phyloP scores from a whole-genome alignment of 1,140 invertebrate species.

The Drosophila orosa region DNA sequence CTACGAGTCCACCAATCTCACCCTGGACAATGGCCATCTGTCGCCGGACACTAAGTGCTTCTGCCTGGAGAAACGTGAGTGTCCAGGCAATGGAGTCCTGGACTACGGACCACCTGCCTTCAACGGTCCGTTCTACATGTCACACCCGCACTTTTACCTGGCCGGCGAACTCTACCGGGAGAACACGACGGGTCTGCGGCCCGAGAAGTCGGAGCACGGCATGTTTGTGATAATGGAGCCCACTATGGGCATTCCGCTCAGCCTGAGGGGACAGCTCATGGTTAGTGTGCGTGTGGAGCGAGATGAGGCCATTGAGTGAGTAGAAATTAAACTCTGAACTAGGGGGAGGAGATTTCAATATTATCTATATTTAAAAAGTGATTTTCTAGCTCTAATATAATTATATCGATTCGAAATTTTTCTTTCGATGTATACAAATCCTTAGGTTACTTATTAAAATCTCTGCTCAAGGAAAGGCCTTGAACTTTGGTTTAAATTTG shows the following conservation, averaged over 20 bases:
- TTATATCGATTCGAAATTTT: no score
- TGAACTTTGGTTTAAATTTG: no score
- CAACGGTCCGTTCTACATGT: slow-evolving; percentile 91
- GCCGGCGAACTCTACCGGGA: slow-evolving; percentile 88
- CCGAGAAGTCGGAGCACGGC: slow-evolving; percentile 88
- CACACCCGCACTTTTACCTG: slow-evolving; percentile 93
- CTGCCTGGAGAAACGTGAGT: slow-evolving; percentile 74
- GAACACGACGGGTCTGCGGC: slow-evolving; percentile 88
- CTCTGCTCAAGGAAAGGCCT: no score
- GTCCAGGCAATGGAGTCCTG: slow-evolving; percentile 85
- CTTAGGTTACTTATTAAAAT: no score
- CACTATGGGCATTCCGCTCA: slow-evolving; percentile 88
- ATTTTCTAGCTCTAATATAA: not conserved
- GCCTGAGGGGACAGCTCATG: slow-evolving; percentile 88
- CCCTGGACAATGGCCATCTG: slow-evolving; percentile 88
- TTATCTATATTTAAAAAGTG: no score
- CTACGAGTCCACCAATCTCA: slow-evolving; percentile 86
- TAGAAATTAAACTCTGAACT: not conserved
- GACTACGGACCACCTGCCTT: slow-evolving; percentile 89
- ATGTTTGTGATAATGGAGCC: slow-evolving; percentile 90
- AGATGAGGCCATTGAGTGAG: slow-evolving; percentile 85
- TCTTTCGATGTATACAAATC: no score
- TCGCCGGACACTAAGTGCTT: slow-evolving; percentile 68
- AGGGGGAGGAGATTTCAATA: not conserved
- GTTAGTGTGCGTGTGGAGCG: slow-evolving; percentile 88